Base-by-base conservation (phyloP, 2,888 invertebrate genomes). In the Falcaria lacertinaria region DNA sequence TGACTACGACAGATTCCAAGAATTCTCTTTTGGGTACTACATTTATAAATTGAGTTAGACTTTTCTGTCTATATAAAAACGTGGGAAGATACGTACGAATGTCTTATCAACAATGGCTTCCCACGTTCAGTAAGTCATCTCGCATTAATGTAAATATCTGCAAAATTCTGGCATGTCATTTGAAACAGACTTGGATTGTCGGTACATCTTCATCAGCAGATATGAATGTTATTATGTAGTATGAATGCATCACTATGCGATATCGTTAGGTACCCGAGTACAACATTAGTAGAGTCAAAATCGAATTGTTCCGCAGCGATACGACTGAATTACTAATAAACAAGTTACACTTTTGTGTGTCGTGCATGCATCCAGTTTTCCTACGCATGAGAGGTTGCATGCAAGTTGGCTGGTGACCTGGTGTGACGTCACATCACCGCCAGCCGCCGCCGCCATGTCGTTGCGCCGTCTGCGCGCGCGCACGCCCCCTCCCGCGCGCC, bases 401-500 rank as follows among this genome's bases (percentile, higher is more conserved):
- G 80, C 77, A 72, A 69, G 69, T 68, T 60, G 53, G 71, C 64
- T 71, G 68, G 71, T 70, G 77, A 76, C 74, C 75, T 64, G 74
- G 49, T 60, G 55, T 86, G 85, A 88, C 87, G 87, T 86, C 86
- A 86, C 76, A 74, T 68, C 76, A 67, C 52, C 47, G 48, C 47
- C 44, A 51, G 59, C 60, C 69, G 72, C 63, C 64, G 60, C 69
- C 71, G 70, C 77, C 77, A 77, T 79, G 77, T 76, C 77, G 74
- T 75, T 79, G 78, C 75, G 78, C 74, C 73, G 84, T 81, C 85
- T 81, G 81, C 85, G 81, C 76, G 69, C 69, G 80, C 80, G 77
- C 80, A 64, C 57, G 43, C 60, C 59, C 70, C 74, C 65, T 69
- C 70, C 75, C 77, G 68, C 71, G 60, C 73, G 71, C 64, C 74